phyloP scores from a whole-genome alignment of 2,797 vertebrate species.

The Sebastes alutus region DNA sequence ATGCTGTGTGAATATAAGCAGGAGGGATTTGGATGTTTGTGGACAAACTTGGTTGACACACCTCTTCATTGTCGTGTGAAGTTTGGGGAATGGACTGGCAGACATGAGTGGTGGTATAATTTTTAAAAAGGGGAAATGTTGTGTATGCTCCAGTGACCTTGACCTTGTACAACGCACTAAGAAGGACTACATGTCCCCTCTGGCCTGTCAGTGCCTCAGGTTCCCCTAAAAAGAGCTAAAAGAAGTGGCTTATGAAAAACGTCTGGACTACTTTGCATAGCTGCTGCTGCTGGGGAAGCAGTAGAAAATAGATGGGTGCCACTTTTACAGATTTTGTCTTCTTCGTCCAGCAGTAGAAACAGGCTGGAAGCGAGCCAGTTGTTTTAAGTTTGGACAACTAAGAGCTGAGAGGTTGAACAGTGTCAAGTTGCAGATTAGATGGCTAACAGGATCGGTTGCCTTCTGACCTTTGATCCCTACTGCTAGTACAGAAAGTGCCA shows the following conservation, averaged over 20 bases:
- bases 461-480: conserved; percentile 12
- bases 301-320: not conserved
- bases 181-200: not conserved
- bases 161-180: no score
- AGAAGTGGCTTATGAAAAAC: not conserved
- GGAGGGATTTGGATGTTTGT: rapidly evolving
- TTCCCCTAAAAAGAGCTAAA: not conserved
- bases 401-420: not conserved
- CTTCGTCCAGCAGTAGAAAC: not conserved
- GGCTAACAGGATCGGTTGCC: not conserved
- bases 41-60: no score
- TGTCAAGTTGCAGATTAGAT: conserved; percentile 24
- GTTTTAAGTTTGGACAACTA: conserved; percentile 33
- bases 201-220: no score
- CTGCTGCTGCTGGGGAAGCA: not conserved
- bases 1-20: not conserved
- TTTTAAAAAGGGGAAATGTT: no score
- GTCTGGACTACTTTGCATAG: not conserved
- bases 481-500: not conserved
- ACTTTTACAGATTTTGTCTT: not conserved
- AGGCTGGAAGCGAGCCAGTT: not conserved
- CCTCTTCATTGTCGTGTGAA: no score
- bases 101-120: no score
- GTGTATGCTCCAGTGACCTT: no score
- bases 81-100: no score